A percentile compares a stretch with the other conserved stretches of the same genome.
Evolutionary conservation across 2,888 invertebrate species (phyloP).

Genomic region (Brenthis daphne): DNA sequence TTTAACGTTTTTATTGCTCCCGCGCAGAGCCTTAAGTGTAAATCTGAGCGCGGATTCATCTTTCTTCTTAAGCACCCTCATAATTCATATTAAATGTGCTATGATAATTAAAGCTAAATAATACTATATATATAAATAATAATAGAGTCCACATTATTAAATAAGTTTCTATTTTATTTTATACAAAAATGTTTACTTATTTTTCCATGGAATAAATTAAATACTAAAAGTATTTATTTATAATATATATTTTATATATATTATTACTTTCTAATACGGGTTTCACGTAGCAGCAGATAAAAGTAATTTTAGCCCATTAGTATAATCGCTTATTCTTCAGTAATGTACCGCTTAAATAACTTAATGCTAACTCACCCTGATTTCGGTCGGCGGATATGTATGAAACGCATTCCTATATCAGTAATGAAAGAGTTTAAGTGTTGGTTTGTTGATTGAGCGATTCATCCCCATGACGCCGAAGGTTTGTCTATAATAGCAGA

Average conservation of each 20-base stretch:
- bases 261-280: neutral
- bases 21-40: conserved; percentile 46
- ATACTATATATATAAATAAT: too few species aligned
- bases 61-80: neutral
- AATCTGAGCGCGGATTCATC: conserved; percentile 9
- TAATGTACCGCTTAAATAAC: conserved; percentile 46
- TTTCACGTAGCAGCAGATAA: neutral
- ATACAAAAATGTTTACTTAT: too few species aligned
- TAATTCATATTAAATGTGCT: neutral
- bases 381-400: conserved; percentile 53
- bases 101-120: too few species aligned
- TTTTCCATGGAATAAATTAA: too few species aligned
- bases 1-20: conserved; percentile 67
- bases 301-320: neutral
- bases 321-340: conserved; percentile 36
- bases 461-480: conserved; percentile 58
- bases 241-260: too few species aligned
- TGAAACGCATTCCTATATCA: conserved; percentile 48
- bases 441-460: conserved; percentile 67
- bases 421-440: conserved; percentile 60
- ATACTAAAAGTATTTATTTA: too few species aligned
- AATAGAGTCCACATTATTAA: too few species aligned
- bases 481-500: conserved; percentile 42
- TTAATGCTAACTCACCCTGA: conserved; percentile 68
- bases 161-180: too few species aligned